Base-by-base conservation (phyloP, 2,113 vertebrate genomes). In the Eidolon helvum region DNA sequence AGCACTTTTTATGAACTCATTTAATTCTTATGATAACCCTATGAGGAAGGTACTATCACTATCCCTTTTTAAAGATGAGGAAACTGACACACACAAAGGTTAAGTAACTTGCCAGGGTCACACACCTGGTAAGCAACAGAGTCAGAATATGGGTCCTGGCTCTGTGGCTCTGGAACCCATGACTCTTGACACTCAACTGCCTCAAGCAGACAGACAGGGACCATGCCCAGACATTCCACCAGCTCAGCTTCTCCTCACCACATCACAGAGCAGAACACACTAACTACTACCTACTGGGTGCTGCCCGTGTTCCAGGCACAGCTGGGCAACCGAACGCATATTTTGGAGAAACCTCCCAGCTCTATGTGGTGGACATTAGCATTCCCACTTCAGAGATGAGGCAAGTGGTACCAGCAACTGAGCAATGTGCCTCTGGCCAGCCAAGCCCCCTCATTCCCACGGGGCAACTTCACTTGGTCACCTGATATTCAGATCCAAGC, bases 271-370 rank as follows among this genome's bases (percentile, higher is more conserved):
- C 21, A 48, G 38, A 77, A 48, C 71, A 78, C 35, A 15, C 22
- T 14, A 24, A 61, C 24, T 16, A 10, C 45, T 16, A 2, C 2
- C 33, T 38, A 22, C 71, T 24, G 14, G 68, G n/a, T 28, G 22
- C 38, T 0, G 0, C 28, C 30, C 14, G 1, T 0, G 2, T 4
- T 43, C 40, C 50, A 33, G 21, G 50, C 16, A 30, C 2, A 11
- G 26, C 40, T 45, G 10, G 48, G 30, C 9, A 8, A 88, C 24
- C 9, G 26, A 22, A 69, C 59, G 28, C 35, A 6, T 1, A 24
- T 40, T 48, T 40, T 68, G 21, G 78, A 92, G 63, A 63, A 83
- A 22, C 35, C 53, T n/a, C 55, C 66, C 12, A 18, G 79, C 38
- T 63, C 40, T n/a, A 8, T 0, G 12, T 10, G 68, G 71, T 19